Evolutionary conservation across 23 tunicate genomes (phyloP), one percentile per base, ranked within the genome.

Genomic region (Clavelina lepadiformis): DNA sequence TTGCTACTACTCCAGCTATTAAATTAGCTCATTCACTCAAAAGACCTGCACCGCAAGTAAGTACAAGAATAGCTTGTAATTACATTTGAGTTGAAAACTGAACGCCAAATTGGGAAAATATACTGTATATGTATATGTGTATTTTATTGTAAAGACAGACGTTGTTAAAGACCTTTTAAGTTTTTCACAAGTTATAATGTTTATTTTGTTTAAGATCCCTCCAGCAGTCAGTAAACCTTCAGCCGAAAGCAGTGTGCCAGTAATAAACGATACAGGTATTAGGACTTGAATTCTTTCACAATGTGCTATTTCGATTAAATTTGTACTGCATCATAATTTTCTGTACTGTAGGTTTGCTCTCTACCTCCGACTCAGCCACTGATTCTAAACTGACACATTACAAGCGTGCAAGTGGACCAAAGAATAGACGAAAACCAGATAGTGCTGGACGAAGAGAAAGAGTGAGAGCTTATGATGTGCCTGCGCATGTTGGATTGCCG

Each of bases 331-430:
- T 27, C 5, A 21, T 49, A 3, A 4, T 49, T 49, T 4, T 56
- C 2, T 56, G 61, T 56, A 28, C n/a, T 4, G 29, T 7, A 56
- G 61, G 30, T 56, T 15, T 56, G 3, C 15, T 13, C 13, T 15
- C 28, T 1, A 35, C 30, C n/a, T 38, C 51, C 5, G 51, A 31
- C n/a, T 44, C 78, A 18, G 20, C 38, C 28, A 73, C 60, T 13
- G 76, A 72, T 2, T 72, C 63, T 5, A 59, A 66, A 5, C 41
- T 88, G 0, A 56, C 80, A 5, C 87, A 79, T 29, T 61, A 65
- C 75, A 73, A 82, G 31, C 71, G 96, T 29, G 75, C 79, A 13
- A 74, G 83, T 37, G 96, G 96, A 1, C 96, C 96, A 3, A 80
- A 74, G 36, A 88, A 88, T 47, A 56, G 96, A 26, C 27, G 83